A percentile compares a stretch with the other conserved stretches of the same genome.
phyloP scores from a whole-genome alignment of 2,797 vertebrate species.

The Echeneis naucrates region DNA sequence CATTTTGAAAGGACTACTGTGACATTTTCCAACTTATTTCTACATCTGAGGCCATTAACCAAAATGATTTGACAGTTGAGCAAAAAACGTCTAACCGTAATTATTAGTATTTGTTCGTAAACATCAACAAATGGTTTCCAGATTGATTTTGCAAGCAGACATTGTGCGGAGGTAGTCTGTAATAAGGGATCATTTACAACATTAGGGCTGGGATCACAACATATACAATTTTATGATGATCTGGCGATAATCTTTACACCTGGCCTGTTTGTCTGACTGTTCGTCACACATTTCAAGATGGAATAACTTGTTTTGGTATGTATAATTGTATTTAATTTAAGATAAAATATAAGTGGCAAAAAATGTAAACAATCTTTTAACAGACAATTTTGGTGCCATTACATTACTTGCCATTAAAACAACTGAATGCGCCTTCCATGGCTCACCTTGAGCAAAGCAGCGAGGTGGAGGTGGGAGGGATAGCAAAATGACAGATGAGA shows the following conservation, averaged over 20 bases:
- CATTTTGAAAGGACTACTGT: no score
- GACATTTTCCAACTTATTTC: no score
- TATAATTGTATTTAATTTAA: no score
- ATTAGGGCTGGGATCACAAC: neutral
- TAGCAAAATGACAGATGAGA: conserved; percentile 38
- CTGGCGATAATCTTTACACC: neutral
- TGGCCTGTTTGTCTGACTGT: neutral
- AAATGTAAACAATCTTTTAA: no score
- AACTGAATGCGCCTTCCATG: neutral
- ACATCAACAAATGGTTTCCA: neutral
- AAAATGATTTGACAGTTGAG: neutral
- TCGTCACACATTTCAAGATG: neutral
- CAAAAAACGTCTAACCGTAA: no score
- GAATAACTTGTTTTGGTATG: neutral
- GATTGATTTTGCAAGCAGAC: neutral
- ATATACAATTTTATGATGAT: neutral
- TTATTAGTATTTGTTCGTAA: neutral
- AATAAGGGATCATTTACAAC: neutral
- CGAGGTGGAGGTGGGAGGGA: conserved; percentile 13
- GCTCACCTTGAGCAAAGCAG: conserved; percentile 1
- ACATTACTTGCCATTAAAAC: neutral
- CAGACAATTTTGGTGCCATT: neutral
- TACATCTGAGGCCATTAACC: no score
- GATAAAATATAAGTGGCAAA: neutral
- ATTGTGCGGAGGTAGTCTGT: neutral